phyloP scores from a whole-genome alignment of 2,888 invertebrate species.

The Parapristionchus giblindavisi region DNA sequence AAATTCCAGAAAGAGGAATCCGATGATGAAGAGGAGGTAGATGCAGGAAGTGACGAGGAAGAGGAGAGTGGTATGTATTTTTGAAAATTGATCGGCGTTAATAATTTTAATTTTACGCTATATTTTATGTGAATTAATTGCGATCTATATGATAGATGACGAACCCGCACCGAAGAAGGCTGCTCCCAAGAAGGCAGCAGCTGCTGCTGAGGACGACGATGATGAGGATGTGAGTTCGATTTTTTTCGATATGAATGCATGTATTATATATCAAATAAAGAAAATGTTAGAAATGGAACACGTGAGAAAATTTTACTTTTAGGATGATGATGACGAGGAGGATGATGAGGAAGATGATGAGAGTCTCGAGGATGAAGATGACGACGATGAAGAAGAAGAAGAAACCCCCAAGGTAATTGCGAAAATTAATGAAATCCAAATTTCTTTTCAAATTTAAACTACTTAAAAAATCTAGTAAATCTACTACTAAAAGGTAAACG shows the following conservation, averaged over 20 bases:
- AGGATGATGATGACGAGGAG: slow-evolving; percentile 48
- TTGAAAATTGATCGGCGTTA: background rate
- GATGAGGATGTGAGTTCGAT: slow-evolving; percentile 40
- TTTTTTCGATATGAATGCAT: too few relatives aligned
- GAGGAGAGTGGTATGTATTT: slow-evolving; percentile 46
- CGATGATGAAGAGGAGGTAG: slow-evolving; percentile 41
- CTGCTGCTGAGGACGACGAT: slow-evolving; percentile 39
- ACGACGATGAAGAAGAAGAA: slow-evolving; percentile 52
- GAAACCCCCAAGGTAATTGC: slow-evolving; percentile 38
- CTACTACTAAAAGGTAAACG: slow-evolving; percentile 16
- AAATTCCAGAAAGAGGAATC: background rate
- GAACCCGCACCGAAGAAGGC: slow-evolving; percentile 14
- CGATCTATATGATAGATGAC: background rate
- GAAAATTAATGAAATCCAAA: too few relatives aligned
- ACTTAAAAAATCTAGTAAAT: background rate
- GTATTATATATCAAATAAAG: too few relatives aligned
- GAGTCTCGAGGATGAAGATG: slow-evolving; percentile 49
- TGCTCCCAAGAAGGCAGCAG: slow-evolving; percentile 37
- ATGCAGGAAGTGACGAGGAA: slow-evolving; percentile 47
- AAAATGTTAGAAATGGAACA: background rate
- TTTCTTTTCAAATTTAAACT: too few relatives aligned
- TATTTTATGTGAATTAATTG: background rate
- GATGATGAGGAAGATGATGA: slow-evolving; percentile 41
- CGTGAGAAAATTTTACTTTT: slow-evolving; percentile 36
- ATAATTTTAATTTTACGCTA: background rate